Evolutionary conservation across 2,888 invertebrate genomes (phyloP).

Genomic region (Chloroclysta siterata): DNA sequence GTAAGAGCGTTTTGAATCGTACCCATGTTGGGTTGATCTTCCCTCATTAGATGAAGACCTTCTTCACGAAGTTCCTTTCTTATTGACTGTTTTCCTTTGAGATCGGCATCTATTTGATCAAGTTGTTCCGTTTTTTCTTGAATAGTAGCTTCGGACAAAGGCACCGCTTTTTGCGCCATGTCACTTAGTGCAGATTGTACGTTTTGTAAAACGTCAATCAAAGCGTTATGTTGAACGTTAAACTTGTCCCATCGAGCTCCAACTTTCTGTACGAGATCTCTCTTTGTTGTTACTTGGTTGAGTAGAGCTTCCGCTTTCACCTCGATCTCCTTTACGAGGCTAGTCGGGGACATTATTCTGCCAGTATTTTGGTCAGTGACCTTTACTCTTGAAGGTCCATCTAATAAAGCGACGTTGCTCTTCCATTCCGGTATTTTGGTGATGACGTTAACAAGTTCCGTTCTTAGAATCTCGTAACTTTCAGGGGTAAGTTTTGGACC

Average conservation of each 20-base stretch:
- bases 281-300: constrained; percentile 87
- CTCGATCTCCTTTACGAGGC: constrained; percentile 90
- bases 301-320: constrained; percentile 88
- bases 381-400: constrained; percentile 87
- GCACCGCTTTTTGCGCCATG: constrained; percentile 80
- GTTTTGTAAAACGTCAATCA: constrained; percentile 87
- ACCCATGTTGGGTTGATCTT: constrained; percentile 92
- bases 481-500: constrained; percentile 89
- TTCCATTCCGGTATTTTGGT: constrained; percentile 89
- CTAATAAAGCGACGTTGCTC: constrained; percentile 87
- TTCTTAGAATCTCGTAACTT: constrained; percentile 88
- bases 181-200: constrained; percentile 84
- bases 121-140: constrained; percentile 80
- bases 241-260: constrained; percentile 92
- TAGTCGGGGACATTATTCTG: constrained; percentile 89
- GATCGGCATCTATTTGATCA: constrained; percentile 82
- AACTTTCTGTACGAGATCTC: constrained; percentile 88
- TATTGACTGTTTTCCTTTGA: constrained; percentile 85
- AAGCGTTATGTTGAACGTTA: constrained; percentile 88
- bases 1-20: constrained; percentile 92
- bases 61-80: constrained; percentile 91
- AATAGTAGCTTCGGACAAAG: constrained; percentile 76
- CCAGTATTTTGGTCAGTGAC: constrained; percentile 89
- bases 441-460: constrained; percentile 88
- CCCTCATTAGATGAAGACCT: constrained; percentile 91